Conservation (phyloP, 2,888 invertebrate genomes). For the Mystacides longicornis region DNA sequence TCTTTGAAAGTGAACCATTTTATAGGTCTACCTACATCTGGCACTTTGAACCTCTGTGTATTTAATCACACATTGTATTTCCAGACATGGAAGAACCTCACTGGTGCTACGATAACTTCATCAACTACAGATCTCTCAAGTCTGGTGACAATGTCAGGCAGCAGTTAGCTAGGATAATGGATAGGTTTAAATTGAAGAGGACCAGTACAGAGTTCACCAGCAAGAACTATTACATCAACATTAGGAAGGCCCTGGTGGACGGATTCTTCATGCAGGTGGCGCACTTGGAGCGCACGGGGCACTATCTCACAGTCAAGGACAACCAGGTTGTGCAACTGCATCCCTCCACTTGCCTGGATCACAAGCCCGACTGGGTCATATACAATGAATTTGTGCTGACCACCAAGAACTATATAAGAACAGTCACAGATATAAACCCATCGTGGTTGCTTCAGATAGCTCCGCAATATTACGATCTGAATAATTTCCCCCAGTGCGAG, state of each 20-base stretch:
- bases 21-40: no score
- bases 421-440: conserved; percentile 97
- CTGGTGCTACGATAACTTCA: conserved; percentile 99
- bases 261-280: conserved; percentile 99
- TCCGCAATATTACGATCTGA: conserved; percentile 96
- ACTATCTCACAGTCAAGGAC: conserved; percentile 98
- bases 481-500: conserved; percentile 97
- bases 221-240: conserved; percentile 98
- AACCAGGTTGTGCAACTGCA: conserved; percentile 98
- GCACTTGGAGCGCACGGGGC: conserved; percentile 94
- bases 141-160: conserved; percentile 97
- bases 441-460: conserved; percentile 94
- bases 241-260: conserved; percentile 94
- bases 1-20: no score
- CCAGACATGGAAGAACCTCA: conserved; percentile 97
- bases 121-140: conserved; percentile 96
- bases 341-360: conserved; percentile 97
- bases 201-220: conserved; percentile 98
- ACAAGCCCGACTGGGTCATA: conserved; percentile 99
- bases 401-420: conserved; percentile 98
- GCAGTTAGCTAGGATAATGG: conserved; percentile 97
- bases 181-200: conserved; percentile 85
- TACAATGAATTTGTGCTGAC: conserved; percentile 99
- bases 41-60: no score
- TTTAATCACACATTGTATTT: no score